Evolutionary conservation across 2,797 vertebrate species (phyloP).

Genomic region (Potorous gilbertii): DNA sequence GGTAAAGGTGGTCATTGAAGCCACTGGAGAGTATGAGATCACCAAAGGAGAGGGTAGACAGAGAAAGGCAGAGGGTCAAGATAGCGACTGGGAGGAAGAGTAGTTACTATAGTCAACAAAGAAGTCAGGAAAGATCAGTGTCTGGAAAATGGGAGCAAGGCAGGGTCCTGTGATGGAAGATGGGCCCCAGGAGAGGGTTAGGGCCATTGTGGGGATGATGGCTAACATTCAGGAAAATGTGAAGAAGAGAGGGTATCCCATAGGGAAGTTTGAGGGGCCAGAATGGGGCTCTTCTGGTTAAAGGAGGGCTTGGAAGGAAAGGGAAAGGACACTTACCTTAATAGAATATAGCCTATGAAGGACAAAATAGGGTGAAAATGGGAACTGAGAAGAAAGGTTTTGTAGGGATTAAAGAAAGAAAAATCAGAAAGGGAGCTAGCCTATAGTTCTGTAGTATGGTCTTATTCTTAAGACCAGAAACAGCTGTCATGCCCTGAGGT

Average conservation of each 20-base stretch:
- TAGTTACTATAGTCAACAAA: neutral
- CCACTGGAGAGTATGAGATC: neutral
- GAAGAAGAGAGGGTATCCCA: neutral
- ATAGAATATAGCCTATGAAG: neutral
- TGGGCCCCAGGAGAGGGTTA: neutral
- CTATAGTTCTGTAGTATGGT: neutral
- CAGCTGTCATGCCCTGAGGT: neutral
- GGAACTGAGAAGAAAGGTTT: neutral
- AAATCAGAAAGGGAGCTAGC: neutral
- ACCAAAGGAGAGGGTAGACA: neutral
- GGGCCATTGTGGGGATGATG: too few relatives aligned
- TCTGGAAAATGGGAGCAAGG: too few relatives aligned
- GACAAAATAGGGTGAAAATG: neutral
- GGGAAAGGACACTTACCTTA: neutral
- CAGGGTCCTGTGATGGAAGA: neutral
- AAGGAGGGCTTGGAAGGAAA: neutral
- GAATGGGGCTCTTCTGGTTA: neutral
- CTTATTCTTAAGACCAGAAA: neutral
- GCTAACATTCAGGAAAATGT: neutral
- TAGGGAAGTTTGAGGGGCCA: neutral
- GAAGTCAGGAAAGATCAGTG: neutral
- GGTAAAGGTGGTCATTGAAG: neutral
- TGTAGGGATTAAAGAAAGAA: neutral
- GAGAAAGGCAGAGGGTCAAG: neutral
- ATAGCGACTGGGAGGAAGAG: neutral